Percentiles rank a stretch among this genome's conserved stretches.
These are phyloP conservation scores for Ellobius talpinus DNA, from an alignment of 2,113 vertebrate species.

Conservation along the genomic window DNA sequence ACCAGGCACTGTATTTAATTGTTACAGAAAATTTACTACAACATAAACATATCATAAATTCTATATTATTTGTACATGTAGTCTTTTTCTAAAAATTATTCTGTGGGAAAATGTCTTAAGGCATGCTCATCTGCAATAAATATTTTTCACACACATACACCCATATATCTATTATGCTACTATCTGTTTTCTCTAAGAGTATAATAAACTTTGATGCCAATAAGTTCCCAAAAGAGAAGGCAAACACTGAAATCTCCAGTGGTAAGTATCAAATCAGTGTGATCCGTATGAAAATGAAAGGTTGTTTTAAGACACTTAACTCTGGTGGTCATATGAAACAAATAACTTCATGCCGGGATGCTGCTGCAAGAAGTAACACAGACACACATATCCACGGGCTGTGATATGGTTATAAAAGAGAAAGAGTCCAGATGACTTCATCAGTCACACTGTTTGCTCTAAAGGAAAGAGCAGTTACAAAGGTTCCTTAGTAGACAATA, in stretches of 20 bases:
- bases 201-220: not conserved
- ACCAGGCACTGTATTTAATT: not conserved
- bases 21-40: not conserved
- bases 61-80: not conserved
- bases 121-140: not conserved
- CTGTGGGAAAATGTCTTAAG: not conserved
- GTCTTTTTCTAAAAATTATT: not conserved
- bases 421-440: not conserved
- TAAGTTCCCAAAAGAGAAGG: not conserved
- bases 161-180: not conserved
- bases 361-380: not conserved
- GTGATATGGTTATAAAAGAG: not conserved
- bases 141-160: not conserved
- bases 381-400: not conserved
- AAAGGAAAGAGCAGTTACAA: conserved; percentile 8
- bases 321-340: not conserved
- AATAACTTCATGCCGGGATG: not conserved
- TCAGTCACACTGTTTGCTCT: not conserved
- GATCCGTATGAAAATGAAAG: not conserved
- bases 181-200: not conserved
- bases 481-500: not conserved
- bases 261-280: not conserved
- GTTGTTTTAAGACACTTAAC: not conserved
- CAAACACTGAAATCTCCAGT: not conserved
- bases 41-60: not conserved